Percentiles rank a stretch among this genome's conserved stretches.
phyloP scores from a whole-genome alignment of 2,797 vertebrate species.

The Threskiornis aethiopicus region DNA sequence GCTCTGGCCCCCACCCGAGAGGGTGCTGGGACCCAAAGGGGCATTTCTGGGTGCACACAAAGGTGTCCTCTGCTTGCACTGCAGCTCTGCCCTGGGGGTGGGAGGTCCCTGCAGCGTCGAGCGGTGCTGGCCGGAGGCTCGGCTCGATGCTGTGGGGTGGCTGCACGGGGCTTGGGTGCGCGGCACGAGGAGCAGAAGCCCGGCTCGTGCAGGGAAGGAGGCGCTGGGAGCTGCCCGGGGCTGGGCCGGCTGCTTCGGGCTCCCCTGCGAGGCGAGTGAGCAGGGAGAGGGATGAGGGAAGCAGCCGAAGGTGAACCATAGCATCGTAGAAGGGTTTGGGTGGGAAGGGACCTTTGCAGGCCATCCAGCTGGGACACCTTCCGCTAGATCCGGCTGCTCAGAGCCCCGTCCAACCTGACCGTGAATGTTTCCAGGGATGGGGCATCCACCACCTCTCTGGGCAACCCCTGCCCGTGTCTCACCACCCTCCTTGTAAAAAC shows the following conservation, averaged over 20 bases:
- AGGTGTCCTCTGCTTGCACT: neutral
- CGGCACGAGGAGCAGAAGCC: neutral
- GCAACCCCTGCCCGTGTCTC: rapidly evolving
- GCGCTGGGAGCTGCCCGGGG: neutral
- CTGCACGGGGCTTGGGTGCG: rapidly evolving
- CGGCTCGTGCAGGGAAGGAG: neutral
- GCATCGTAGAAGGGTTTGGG: neutral
- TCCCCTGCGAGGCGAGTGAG: neutral
- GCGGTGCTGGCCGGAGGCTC: neutral
- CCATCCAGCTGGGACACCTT: neutral
- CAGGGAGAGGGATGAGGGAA: neutral
- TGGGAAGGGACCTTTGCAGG: neutral
- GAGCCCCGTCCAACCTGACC: neutral
- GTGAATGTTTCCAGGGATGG: neutral
- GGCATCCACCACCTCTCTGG: neutral
- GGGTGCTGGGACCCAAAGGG: neutral
- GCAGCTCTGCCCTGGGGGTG: neutral
- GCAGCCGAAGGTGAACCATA: neutral
- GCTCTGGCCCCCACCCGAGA: rapidly evolving
- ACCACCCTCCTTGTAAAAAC: rapidly evolving
- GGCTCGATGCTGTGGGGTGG: neutral
- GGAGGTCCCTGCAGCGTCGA: neutral
- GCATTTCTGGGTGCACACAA: rapidly evolving
- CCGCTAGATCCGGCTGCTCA: rapidly evolving
- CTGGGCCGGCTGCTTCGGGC: neutral